phyloP scores from a whole-genome alignment of 2,797 vertebrate genomes.

The Hoplostethus mediterraneus region DNA sequence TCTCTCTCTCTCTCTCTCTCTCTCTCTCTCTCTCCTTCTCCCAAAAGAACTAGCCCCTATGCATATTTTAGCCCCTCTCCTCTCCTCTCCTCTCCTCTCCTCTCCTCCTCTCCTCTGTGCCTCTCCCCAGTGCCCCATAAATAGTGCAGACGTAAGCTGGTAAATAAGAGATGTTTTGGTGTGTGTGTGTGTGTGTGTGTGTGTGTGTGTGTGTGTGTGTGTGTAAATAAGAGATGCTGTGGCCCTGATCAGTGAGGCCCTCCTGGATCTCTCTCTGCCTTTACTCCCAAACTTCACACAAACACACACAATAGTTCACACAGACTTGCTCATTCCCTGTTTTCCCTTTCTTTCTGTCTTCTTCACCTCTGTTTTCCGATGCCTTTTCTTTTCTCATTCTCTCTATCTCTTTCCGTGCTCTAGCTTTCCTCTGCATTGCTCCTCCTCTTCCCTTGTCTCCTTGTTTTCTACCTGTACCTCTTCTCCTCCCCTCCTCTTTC shows the following conservation, averaged over 20 bases:
- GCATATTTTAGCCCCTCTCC: conserved; percentile 87
- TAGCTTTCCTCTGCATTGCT: not conserved
- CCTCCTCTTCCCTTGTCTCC: not conserved
- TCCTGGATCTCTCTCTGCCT: conserved; percentile 70
- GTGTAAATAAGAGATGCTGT: conserved; percentile 81
- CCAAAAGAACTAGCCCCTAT: conserved; percentile 86
- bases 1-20: conserved; percentile 42
- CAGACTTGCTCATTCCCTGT: not conserved
- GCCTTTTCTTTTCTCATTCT: not conserved
- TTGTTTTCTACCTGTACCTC: too few species aligned
- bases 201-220: conserved; percentile 53
- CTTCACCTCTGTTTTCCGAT: not conserved
- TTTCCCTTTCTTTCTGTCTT: not conserved
- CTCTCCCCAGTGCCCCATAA: conserved; percentile 87
- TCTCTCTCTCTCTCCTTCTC: conserved; percentile 70
- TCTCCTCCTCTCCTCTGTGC: conserved; percentile 82
- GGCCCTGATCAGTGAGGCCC: conserved; percentile 85
- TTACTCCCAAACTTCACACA: conserved; percentile 22
- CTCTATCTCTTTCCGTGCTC: not conserved
- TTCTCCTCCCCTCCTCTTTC: too few species aligned
- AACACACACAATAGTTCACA: conserved; percentile 8
- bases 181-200: conserved; percentile 60
- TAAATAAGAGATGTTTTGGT: conserved; percentile 88
- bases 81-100: conserved; percentile 81
- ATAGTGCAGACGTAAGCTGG: conserved; percentile 89